Evolutionary conservation across 2,797 vertebrate species (phyloP).

Genomic region (Falco peregrinus): DNA sequence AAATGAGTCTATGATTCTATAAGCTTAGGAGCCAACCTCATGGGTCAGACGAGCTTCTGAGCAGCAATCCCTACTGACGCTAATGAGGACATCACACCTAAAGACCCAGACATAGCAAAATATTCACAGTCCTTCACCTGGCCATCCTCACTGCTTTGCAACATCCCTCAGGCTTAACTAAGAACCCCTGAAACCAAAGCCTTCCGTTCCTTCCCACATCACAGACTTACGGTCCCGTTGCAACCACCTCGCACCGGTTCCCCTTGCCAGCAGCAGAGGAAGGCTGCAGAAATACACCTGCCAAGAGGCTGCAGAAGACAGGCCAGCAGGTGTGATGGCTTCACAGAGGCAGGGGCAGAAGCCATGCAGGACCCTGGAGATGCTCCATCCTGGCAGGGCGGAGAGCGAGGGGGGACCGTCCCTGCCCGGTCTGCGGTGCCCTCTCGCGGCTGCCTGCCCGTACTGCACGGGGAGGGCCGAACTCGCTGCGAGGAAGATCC

Average conservation of each 20-base stretch:
- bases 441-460: not conserved
- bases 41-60: not conserved
- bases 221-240: not conserved
- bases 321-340: not conserved
- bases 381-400: not conserved
- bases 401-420: too few species aligned
- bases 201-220: not conserved
- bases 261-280: not conserved
- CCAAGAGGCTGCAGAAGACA: not conserved
- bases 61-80: not conserved
- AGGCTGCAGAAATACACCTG: not conserved
- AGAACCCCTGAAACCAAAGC: not conserved
- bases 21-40: not conserved
- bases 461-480: not conserved
- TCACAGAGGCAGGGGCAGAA: not conserved
- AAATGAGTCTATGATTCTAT: not conserved
- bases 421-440: not conserved
- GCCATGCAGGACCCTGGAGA: not conserved
- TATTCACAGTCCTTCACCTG: not conserved
- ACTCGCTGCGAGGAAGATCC: not conserved
- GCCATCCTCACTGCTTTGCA: not conserved
- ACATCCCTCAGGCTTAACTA: not conserved
- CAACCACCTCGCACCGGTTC: not conserved
- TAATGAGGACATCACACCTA: rapidly evolving
- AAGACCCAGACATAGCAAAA: not conserved